Base-by-base conservation (phyloP, 2,888 invertebrate genomes). In the Leptinotarsa tumamoca region DNA sequence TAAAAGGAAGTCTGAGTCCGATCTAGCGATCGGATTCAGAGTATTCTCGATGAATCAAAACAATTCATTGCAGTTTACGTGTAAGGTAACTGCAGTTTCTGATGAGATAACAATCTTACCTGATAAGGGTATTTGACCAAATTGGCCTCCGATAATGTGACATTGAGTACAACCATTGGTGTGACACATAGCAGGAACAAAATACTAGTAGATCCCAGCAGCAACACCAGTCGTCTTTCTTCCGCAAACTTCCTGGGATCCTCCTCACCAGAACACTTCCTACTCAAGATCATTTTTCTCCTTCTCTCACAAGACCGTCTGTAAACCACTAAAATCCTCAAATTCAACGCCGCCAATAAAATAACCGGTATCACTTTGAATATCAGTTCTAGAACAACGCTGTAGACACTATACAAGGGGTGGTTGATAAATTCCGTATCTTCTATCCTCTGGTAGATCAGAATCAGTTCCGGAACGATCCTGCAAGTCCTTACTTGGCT, bases 301-400 rank as follows among this genome's bases (percentile, higher is more conserved):
- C 93, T 89, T 49, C 91, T 90, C 75, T 92, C 91, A 84, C 93
- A 93, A 4, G 93, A 92, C 80, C 90, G 89, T 77, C 93, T 90
- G 86, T 93, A 94, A 21, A 89, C 93, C 80, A 93, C 89, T 89
- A 93, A 91, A 82, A 94, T 94, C 73, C 92, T 89, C 51, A 93
- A 86, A 87, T 93, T 93, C 73, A 93, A 89, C 5, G 90, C 92
- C 0, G 92, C 93, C 68, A 94, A 89, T 21, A 93, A 86, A 52
- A 93, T 89, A 14, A 92, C 93, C n/a, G 94, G 93, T 18, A 92
- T 90, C 54, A 94, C 90, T 86, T 93, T 93, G 85, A 93, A 94
- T 51, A 92, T 88, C 43, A 93, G 87, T 83, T 93, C 93, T 75
- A 93, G 87, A 72, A 92, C 87, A 71, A 93, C 90, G 82, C 92